phyloP scores from a whole-genome alignment of 2,888 invertebrate species.

The Hylaea fasciaria region DNA sequence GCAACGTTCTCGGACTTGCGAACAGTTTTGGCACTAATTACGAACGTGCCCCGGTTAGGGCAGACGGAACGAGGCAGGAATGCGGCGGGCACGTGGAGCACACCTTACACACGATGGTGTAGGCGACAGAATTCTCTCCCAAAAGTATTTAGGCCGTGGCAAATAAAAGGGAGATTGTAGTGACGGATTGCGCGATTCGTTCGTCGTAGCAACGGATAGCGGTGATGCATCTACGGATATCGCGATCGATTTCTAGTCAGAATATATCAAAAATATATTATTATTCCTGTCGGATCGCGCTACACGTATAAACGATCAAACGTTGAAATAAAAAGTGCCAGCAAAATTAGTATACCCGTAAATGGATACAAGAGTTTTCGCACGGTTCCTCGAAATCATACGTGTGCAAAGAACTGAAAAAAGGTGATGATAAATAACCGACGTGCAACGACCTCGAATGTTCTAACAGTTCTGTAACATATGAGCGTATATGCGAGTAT shows the following conservation, averaged over 20 bases:
- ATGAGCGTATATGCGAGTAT: conserved; percentile 10
- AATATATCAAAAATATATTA: no score
- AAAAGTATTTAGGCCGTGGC: no score
- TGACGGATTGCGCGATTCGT: no score
- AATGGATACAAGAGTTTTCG: neutral
- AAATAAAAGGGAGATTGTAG: no score
- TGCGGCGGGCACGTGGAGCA: conserved; percentile 22
- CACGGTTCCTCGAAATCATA: conserved; percentile 4
- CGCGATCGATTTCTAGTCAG: no score
- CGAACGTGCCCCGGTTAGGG: conserved; percentile 39
- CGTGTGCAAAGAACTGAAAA: conserved; percentile 33
- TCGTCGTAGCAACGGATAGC: no score
- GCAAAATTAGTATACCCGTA: neutral
- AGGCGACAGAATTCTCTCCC: no score
- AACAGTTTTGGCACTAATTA: conserved; percentile 35
- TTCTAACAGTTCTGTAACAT: conserved; percentile 45
- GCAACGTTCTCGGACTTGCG: conserved; percentile 42
- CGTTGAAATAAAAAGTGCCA: neutral
- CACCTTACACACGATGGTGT: neutral
- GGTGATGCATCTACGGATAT: no score
- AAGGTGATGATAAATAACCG: conserved; percentile 40
- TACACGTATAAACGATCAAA: no score
- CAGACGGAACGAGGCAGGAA: conserved; percentile 28
- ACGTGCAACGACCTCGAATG: conserved; percentile 58
- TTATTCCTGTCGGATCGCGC: no score